Evolutionary conservation across 2,888 invertebrate species (phyloP).

Genomic region (Eristalis tenax): DNA sequence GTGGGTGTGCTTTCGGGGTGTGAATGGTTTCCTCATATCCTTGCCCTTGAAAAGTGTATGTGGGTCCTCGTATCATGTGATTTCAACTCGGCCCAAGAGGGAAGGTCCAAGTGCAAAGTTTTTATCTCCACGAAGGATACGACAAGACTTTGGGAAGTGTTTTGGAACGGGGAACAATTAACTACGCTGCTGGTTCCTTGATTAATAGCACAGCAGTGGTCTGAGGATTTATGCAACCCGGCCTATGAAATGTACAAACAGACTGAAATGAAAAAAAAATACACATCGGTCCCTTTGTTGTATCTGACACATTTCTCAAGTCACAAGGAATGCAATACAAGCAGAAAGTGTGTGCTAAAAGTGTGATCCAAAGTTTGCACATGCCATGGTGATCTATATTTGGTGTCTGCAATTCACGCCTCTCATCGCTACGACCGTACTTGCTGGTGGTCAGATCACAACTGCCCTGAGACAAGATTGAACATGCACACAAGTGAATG

Average conservation of each 20-base stretch:
- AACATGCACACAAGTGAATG: neutral
- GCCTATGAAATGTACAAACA: neutral
- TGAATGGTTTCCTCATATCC: conserved; percentile 11
- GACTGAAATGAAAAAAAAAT: too few relatives aligned
- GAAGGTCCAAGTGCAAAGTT: neutral
- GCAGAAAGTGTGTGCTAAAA: neutral
- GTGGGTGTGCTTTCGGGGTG: neutral
- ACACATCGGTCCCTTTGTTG: too few relatives aligned
- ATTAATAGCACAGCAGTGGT: neutral
- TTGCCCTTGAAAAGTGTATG: conserved; percentile 29
- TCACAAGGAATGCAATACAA: neutral
- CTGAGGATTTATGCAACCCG: neutral
- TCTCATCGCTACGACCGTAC: too few relatives aligned
- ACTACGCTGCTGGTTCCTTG: neutral
- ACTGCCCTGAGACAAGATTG: too few relatives aligned
- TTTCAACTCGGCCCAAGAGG: conserved; percentile 11
- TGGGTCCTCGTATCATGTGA: conserved; percentile 20
- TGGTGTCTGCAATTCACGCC: too few relatives aligned
- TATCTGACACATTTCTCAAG: neutral
- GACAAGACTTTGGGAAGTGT: neutral
- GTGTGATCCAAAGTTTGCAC: too few relatives aligned
- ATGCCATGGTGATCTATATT: too few relatives aligned
- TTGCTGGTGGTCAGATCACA: too few relatives aligned
- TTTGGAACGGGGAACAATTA: neutral
- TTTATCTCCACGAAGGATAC: conserved; percentile 12